Evolutionary conservation across 2,797 vertebrate genomes (phyloP), one percentile per base, ranked within the genome.

Genomic region (Enteromius treurensis): DNA sequence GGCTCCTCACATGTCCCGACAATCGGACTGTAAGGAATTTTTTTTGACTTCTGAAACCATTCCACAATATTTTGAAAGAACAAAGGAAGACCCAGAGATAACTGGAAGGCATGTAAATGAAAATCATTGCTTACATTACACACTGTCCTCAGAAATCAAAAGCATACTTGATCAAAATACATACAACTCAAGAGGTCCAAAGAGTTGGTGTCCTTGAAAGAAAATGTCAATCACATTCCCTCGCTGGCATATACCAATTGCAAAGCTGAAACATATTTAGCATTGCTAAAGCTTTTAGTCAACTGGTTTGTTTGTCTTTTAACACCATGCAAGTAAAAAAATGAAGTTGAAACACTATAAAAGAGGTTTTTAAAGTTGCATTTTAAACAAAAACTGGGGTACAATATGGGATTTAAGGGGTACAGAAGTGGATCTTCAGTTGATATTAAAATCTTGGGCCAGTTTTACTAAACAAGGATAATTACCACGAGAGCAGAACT

Each of bases 81-180:
- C 76, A 82, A 89, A 62, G 80, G 51, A 82, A 65, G 70, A 47
- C 34, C n/a, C 51, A 53, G 60, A 80, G 19, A 58, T 70, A 75
- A 80, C 76, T 82, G 53, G 51, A 75, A 87, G 83, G 55, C 69
- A 79, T 65, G 26, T 53, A 74, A 71, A 82, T 81, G 74, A 83
- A 85, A 85, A 87, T 85, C 84, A 84, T 45, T 86, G 86, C 80
- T 87, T 83, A 83, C 70, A 83, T 77, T 84, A 82, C 73, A 82
- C 37, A 76, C 77, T 69, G 82, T 79, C 83, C 53, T 88, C 84
- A 83, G 81, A 85, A 85, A 90, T 77, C 29, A 82, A 86, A 86
- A 87, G 80, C 89, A 84, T 64, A 84, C 60, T 42, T 21, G 49
- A 75, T 70, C 17, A 71, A 83, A 83, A 40, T 68, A 32, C 60